Conservation (phyloP, 2,113 vertebrate species). For the Tragulus kanchil region DNA sequence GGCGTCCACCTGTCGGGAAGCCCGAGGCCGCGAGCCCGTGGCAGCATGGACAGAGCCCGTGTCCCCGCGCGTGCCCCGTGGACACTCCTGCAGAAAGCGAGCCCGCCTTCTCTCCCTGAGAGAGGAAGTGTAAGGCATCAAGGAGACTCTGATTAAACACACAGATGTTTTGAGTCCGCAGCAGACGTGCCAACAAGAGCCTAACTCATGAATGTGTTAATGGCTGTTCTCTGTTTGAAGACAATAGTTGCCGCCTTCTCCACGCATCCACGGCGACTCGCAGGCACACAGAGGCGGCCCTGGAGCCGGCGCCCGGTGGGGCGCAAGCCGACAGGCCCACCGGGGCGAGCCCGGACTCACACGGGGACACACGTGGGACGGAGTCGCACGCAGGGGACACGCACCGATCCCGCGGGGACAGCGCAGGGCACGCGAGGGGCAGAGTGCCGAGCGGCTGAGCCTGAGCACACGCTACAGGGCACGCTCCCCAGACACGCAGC, state of each 20-base stretch:
- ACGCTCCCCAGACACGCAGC: background rate
- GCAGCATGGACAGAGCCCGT: constrained; percentile 63
- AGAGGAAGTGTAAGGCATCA: constrained; percentile 73
- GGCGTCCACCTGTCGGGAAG: background rate
- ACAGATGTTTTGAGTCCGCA: constrained; percentile 76
- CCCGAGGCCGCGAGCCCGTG: no score
- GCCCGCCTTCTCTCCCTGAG: constrained; percentile 11
- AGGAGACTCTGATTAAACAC: constrained; percentile 76
- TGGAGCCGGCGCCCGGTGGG: rapidly evolving
- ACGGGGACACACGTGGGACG: background rate
- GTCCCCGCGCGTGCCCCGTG: constrained; percentile 7
- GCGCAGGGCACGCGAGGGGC: rapidly evolving
- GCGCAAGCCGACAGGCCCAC: background rate
- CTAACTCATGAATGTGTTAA: constrained; percentile 81
- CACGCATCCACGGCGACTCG: background rate
- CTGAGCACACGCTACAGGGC: rapidly evolving
- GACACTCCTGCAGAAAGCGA: background rate
- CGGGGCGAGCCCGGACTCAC: background rate
- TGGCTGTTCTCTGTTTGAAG: constrained; percentile 76
- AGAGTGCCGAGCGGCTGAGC: rapidly evolving
- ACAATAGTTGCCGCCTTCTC: constrained; percentile 68
- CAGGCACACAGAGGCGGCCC: background rate
- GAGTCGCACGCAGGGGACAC: background rate
- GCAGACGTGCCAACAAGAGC: constrained; percentile 76
- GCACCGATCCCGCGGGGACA: rapidly evolving